These are phyloP conservation scores for Nasua narica DNA, from an alignment of 2,797 vertebrate genomes.

Conservation along the genomic window DNA sequence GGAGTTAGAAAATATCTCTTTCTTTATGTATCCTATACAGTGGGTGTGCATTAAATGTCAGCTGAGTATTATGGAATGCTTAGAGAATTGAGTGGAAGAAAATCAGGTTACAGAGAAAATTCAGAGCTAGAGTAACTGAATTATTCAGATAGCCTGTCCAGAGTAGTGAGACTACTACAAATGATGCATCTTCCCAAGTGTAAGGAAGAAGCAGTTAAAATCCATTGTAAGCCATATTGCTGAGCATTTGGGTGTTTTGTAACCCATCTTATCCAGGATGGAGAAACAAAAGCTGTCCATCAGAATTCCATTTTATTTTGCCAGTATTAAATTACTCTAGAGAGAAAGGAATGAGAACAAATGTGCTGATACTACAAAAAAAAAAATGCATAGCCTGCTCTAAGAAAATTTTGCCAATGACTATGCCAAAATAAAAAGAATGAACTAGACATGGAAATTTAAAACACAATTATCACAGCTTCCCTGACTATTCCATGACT, in stretches of 20 bases:
- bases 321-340: not conserved
- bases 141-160: conserved; percentile 40
- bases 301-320: conserved; percentile 22
- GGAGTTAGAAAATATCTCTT: not conserved
- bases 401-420: conserved; percentile 8
- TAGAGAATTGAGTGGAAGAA: conserved; percentile 20
- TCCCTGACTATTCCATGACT: not conserved
- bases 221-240: not conserved
- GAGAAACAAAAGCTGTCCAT: conserved; percentile 6
- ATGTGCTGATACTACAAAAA: not conserved
- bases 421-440: not conserved
- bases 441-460: not conserved
- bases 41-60: not conserved
- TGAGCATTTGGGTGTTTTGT: not conserved
- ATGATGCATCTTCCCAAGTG: not conserved
- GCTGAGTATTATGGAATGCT: not conserved
- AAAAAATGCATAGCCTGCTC: not conserved
- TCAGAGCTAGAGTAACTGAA: not conserved
- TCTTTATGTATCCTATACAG: not conserved
- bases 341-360: conserved; percentile 24
- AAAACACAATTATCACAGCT: not conserved
- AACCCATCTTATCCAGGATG: not conserved
- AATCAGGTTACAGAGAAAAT: conserved; percentile 29
- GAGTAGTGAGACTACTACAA: not conserved
- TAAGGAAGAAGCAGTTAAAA: conserved; percentile 35